Evolutionary conservation across 2,888 invertebrate genomes (phyloP).

Genomic region (Ctena decussata): DNA sequence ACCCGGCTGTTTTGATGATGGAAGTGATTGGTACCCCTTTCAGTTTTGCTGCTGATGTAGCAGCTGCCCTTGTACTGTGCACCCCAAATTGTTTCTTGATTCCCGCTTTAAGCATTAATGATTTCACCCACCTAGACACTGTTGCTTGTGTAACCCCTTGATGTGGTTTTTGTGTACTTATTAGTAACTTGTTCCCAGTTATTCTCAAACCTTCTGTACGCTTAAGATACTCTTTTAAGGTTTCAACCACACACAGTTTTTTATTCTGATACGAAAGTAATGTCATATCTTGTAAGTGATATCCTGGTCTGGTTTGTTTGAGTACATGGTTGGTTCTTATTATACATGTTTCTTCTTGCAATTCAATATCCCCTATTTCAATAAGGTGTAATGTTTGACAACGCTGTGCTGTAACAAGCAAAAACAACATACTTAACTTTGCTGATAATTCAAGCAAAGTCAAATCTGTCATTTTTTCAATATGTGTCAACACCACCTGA

Average conservation of each 20-base stretch:
- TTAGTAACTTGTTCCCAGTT: slow-evolving; percentile 21
- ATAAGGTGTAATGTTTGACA: slow-evolving; percentile 49
- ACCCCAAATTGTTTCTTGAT: slow-evolving; percentile 41
- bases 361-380: slow-evolving; percentile 28
- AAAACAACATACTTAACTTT: slow-evolving; percentile 42
- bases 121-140: slow-evolving; percentile 49
- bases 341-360: background rate
- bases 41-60: slow-evolving; percentile 6
- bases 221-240: slow-evolving; percentile 26
- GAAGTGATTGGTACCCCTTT: background rate
- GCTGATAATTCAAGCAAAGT: slow-evolving; percentile 34
- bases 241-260: slow-evolving; percentile 26
- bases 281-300: slow-evolving; percentile 24
- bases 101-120: slow-evolving; percentile 24
- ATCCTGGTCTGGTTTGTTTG: slow-evolving; percentile 42
- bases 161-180: slow-evolving; percentile 35
- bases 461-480: slow-evolving; percentile 4
- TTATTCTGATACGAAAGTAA: slow-evolving; percentile 25
- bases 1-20: background rate
- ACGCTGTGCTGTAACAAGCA: slow-evolving; percentile 48
- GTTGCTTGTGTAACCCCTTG: slow-evolving; percentile 28
- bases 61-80: slow-evolving; percentile 43
- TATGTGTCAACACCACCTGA: slow-evolving; percentile 34
- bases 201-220: slow-evolving; percentile 14
- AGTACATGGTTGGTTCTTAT: slow-evolving; percentile 43